Evolutionary conservation across 92 coral and sea anemone species (phyloP).

Genomic region (Heliopora coerulea): DNA sequence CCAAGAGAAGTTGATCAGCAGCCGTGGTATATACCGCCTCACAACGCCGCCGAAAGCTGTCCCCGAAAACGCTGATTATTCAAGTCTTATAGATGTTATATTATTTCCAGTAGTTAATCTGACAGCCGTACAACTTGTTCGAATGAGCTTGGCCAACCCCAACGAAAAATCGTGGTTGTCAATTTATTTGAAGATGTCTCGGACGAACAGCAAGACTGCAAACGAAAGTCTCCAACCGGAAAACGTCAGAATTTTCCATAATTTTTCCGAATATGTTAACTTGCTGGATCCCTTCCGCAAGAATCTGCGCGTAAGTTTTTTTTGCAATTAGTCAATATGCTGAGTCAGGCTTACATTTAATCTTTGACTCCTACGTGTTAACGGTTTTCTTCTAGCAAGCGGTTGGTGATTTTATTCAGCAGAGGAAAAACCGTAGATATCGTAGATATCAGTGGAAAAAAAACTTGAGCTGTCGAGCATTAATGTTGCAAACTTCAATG

Average conservation of each 20-base stretch:
- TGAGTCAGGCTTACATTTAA: no score
- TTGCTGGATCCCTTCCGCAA: slow-evolving; percentile 3
- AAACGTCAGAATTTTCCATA: neutral
- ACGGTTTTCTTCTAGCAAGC: no score
- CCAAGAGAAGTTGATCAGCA: neutral
- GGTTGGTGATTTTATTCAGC: no score
- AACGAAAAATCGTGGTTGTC: neutral
- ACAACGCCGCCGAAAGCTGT: slow-evolving; percentile 1
- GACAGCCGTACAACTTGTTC: neutral
- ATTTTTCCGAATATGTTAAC: neutral
- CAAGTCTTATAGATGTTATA: neutral
- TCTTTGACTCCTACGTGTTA: no score
- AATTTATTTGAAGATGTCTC: neutral
- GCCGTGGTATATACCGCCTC: neutral
- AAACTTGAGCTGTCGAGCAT: no score
- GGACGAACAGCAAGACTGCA: neutral
- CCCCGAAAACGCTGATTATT: neutral
- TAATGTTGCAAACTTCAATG: no score
- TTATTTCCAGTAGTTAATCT: slow-evolving; percentile 11
- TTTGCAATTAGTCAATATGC: no score
- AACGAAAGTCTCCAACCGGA: neutral
- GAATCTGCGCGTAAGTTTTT: slow-evolving; percentile 2
- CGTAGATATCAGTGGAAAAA: no score
- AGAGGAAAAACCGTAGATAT: no score
- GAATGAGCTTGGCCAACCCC: neutral